Conservation (phyloP, 1,140 invertebrate genomes). For the Drosophila trapezifrons region DNA sequence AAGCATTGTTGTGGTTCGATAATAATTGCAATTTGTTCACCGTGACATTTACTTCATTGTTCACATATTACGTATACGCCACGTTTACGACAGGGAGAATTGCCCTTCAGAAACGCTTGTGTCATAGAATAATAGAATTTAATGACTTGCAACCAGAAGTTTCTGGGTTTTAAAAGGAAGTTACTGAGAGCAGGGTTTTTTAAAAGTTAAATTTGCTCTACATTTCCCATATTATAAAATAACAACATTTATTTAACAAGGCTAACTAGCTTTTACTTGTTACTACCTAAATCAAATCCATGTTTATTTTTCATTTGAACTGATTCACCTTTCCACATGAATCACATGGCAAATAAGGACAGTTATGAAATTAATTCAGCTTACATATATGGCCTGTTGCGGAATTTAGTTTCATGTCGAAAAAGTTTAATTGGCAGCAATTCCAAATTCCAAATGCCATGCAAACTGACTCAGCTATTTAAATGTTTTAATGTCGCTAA, state of each 20-base stretch:
- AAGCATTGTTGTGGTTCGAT: conserved; percentile 30
- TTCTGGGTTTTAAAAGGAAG: conserved; percentile 24
- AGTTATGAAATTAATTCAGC: conserved; percentile 32
- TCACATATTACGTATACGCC: conserved; percentile 55
- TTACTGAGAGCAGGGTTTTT: background rate
- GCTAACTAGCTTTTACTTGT: background rate
- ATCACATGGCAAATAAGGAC: conserved; percentile 30
- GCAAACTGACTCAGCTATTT: conserved; percentile 24
- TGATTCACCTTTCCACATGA: conserved; percentile 34
- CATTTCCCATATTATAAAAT: background rate
- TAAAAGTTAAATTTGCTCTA: background rate
- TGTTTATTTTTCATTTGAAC: conserved; percentile 11
- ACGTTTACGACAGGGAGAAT: conserved; percentile 32
- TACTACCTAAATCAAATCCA: conserved; percentile 1
- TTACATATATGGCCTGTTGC: conserved; percentile 23
- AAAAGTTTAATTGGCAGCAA: conserved; percentile 36
- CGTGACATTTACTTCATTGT: conserved; percentile 30
- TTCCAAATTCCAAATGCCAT: conserved; percentile 20
- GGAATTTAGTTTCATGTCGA: conserved; percentile 33
- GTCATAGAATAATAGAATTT: no score
- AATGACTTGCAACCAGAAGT: conserved; percentile 4
- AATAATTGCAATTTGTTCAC: conserved; percentile 36
- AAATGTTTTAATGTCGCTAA: conserved; percentile 11
- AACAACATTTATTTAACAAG: background rate
- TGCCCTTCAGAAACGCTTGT: conserved; percentile 64